Evolutionary conservation across 2,113 vertebrate species (phyloP).

Genomic region (Rafetus swinhoei): DNA sequence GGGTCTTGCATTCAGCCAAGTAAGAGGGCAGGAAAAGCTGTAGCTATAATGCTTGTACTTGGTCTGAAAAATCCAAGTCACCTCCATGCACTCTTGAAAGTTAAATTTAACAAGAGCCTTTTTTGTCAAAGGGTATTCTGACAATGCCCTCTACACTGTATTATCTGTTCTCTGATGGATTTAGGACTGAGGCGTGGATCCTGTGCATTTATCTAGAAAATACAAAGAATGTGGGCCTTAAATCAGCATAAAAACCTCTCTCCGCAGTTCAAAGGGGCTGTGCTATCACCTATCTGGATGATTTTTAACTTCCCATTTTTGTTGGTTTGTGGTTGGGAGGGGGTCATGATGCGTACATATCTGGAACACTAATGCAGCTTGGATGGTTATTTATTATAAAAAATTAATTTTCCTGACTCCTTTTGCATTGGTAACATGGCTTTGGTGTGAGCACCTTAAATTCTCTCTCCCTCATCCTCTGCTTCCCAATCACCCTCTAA

Average conservation of each 20-base stretch:
- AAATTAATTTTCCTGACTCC: conserved; percentile 71
- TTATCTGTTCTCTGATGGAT: conserved; percentile 12
- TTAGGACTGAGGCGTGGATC: neutral
- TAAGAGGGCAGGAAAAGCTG: conserved; percentile 34
- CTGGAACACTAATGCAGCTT: conserved; percentile 76
- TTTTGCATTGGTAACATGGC: conserved; percentile 74
- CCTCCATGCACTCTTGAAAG: conserved; percentile 45
- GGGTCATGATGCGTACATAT: conserved; percentile 64
- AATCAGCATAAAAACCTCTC: conserved; percentile 72
- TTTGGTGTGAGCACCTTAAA: conserved; percentile 71
- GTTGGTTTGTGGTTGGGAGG: conserved; percentile 70
- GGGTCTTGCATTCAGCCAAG: conserved; percentile 33
- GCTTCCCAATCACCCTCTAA: conserved; percentile 4
- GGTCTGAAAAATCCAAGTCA: conserved; percentile 38
- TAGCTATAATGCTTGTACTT: neutral
- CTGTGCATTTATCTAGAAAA: conserved; percentile 50
- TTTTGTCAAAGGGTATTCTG: neutral
- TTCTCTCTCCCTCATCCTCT: conserved; percentile 41
- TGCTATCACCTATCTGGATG: conserved; percentile 68
- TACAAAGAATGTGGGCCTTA: conserved; percentile 70
- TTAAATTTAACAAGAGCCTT: conserved; percentile 33
- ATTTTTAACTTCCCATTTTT: conserved; percentile 69
- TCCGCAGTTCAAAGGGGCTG: conserved; percentile 65
- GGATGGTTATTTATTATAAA: conserved; percentile 67
- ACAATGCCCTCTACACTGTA: neutral